Evolutionary conservation across 2,888 invertebrate genomes (phyloP).

Genomic region (Harpalus rubripes): DNA sequence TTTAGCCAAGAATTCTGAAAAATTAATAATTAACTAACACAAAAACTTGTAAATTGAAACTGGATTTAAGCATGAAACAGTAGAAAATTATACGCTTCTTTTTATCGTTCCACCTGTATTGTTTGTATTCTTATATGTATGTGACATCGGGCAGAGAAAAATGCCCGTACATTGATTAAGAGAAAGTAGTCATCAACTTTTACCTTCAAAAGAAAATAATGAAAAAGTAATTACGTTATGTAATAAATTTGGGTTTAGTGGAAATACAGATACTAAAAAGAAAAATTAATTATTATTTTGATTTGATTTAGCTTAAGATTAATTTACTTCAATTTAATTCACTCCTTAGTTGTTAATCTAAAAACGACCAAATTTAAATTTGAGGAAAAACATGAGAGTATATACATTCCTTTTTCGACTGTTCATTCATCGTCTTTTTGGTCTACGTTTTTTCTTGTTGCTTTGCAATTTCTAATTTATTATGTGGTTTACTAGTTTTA

Average conservation of each 20-base stretch:
- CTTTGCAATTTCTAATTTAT: no score
- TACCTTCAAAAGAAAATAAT: slow-evolving; percentile 31
- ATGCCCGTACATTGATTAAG: slow-evolving; percentile 15
- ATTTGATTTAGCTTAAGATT: neutral
- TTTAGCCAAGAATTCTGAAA: neutral
- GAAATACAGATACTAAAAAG: slow-evolving; percentile 2
- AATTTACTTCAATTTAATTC: slow-evolving; percentile 21
- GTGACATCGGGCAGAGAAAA: neutral
- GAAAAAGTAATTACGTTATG: slow-evolving; percentile 39
- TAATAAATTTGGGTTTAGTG: slow-evolving; percentile 27
- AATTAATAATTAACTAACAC: neutral
- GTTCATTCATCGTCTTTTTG: no score
- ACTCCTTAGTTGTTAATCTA: neutral
- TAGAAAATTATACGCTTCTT: neutral
- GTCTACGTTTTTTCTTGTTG: no score
- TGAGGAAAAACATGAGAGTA: neutral
- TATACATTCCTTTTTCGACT: neutral
- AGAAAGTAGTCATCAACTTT: slow-evolving; percentile 43
- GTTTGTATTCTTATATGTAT: neutral
- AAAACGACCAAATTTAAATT: neutral
- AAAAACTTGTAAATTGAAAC: slow-evolving; percentile 2
- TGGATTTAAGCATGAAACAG: slow-evolving; percentile 19
- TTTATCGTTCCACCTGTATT: neutral
- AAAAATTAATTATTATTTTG: slow-evolving; percentile 7
- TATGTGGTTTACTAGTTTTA: no score